Percentiles rank a stretch among this genome's conserved stretches.
Conservation (phyloP, 2,113 vertebrate genomes). For the Oxyura jamaicensis region DNA sequence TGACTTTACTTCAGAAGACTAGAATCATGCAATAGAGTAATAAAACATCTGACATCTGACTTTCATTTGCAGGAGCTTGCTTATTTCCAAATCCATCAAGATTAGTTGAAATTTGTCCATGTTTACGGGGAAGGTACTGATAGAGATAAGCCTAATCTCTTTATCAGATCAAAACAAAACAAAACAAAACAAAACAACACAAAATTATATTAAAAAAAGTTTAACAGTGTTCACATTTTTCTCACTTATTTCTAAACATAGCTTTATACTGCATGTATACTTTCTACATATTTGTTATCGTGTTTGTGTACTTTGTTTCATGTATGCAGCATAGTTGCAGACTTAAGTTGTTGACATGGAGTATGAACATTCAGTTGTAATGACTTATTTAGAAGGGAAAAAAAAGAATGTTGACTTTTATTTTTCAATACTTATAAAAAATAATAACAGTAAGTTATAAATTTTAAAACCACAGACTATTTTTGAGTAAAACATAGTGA, state of each 20-base stretch:
- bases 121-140: neutral
- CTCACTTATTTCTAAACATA: neutral
- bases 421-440: neutral
- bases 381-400: neutral
- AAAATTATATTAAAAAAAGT: neutral
- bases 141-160: neutral
- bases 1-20: neutral
- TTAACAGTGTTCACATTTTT: neutral
- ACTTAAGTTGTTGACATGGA: neutral
- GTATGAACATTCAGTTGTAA: neutral
- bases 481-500: neutral
- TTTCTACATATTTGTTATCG: neutral
- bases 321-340: neutral
- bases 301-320: neutral
- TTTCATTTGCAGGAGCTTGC: neutral
- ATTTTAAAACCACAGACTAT: neutral
- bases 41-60: neutral
- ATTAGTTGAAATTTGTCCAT: neutral
- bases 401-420: neutral
- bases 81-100: neutral
- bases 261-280: neutral
- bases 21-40: too few species aligned
- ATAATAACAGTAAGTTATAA: neutral
- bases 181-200: neutral
- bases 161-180: neutral